phyloP scores from a whole-genome alignment of 2,888 invertebrate genomes.

The Drosophila borborema region DNA sequence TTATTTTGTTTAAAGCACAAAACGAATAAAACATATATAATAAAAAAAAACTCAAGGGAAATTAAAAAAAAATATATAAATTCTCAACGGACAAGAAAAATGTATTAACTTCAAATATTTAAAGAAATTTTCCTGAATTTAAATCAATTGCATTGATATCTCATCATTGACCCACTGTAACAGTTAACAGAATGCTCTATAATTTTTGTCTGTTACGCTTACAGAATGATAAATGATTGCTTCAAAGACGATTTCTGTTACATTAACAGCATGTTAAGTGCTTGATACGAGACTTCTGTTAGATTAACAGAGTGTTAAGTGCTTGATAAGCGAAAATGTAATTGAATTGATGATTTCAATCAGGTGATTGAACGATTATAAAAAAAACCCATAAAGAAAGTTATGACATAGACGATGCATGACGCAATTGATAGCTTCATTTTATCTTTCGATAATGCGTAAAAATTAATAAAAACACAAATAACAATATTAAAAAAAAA shows the following conservation, averaged over 20 bases:
- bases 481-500: slow-evolving; percentile 27
- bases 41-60: slow-evolving; percentile 13
- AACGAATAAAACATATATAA: slow-evolving; percentile 16
- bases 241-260: not conserved
- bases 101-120: not conserved
- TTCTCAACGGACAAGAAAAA: not conserved
- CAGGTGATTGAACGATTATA: slow-evolving; percentile 11
- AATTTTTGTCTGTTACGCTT: not conserved
- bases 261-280: slow-evolving; percentile 2
- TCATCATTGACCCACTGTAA: slow-evolving; percentile 29
- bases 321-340: slow-evolving; percentile 21
- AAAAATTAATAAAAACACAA: slow-evolving; percentile 34
- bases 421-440: slow-evolving; percentile 28
- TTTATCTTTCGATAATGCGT: slow-evolving; percentile 29
- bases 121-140: not conserved
- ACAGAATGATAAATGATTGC: slow-evolving; percentile 6
- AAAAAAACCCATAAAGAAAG: slow-evolving; percentile 7
- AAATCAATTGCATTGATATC: not conserved
- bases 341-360: slow-evolving; percentile 14
- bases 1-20: slow-evolving; percentile 48
- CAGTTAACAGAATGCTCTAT: not conserved
- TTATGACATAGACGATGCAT: slow-evolving; percentile 31
- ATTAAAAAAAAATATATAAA: not conserved
- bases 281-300: slow-evolving; percentile 3
- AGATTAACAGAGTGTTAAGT: slow-evolving; percentile 31